These are phyloP conservation scores for Vespertilio murinus DNA, from an alignment of 2,797 vertebrate genomes.

Conservation along the genomic window DNA sequence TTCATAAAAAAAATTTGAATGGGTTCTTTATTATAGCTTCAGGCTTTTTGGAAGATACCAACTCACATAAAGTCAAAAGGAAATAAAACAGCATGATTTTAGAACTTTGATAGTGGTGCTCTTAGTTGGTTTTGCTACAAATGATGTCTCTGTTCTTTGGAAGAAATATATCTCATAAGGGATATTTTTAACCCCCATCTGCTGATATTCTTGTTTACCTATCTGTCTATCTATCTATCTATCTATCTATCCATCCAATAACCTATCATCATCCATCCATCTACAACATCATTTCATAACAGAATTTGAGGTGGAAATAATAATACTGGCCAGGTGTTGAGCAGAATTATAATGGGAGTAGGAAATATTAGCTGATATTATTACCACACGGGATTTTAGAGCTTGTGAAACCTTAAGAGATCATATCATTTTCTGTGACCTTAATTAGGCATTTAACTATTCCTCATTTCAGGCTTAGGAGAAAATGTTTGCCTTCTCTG, in stretches of 20 bases:
- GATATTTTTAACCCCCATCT: background rate
- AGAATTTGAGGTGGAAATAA: background rate
- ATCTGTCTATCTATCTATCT: background rate
- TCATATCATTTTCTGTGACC: background rate
- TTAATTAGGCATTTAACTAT: background rate
- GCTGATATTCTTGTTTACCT: background rate
- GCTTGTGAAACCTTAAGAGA: background rate
- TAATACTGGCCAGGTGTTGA: background rate
- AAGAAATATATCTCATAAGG: background rate
- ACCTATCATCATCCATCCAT: background rate
- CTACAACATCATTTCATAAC: background rate
- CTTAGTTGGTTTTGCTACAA: background rate
- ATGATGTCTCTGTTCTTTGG: background rate
- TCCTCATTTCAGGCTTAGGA: background rate
- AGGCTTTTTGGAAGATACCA: background rate
- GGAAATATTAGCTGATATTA: background rate
- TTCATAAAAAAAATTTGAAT: conserved; percentile 27
- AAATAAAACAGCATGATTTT: background rate
- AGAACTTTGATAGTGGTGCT: background rate
- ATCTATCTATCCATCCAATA: background rate
- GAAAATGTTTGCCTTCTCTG: background rate
- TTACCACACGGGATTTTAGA: background rate
- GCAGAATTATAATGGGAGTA: background rate
- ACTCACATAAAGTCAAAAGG: background rate
- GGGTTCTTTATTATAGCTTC: conserved; percentile 1